These are phyloP conservation scores for Euzetes globulus DNA, from an alignment of 2,888 invertebrate genomes.

Conservation along the genomic window DNA sequence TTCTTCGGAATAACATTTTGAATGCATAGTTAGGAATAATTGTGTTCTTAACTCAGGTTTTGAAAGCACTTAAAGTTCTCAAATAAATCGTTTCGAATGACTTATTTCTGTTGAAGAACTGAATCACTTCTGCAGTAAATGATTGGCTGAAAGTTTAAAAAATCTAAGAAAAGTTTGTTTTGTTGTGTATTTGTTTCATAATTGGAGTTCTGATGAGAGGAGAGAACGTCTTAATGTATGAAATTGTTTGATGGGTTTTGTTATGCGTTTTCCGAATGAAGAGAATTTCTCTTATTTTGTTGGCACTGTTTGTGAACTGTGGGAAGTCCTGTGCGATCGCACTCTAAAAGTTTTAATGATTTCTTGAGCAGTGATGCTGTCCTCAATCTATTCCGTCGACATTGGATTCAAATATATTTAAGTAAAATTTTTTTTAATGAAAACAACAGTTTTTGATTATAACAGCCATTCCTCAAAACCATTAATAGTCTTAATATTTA, in stretches of 20 bases:
- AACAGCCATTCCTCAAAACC: background rate
- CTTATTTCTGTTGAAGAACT: background rate
- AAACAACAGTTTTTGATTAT: conserved; percentile 7
- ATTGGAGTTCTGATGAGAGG: background rate
- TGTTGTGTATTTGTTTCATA: background rate
- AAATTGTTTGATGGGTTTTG: background rate
- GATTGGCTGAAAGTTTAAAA: background rate
- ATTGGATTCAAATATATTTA: background rate
- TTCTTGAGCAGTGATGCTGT: background rate
- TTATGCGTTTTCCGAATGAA: background rate
- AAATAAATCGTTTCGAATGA: background rate
- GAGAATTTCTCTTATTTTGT: background rate
- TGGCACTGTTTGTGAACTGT: background rate
- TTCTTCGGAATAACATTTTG: background rate
- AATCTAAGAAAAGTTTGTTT: background rate
- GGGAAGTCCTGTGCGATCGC: conserved; percentile 3
- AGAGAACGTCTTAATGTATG: background rate
- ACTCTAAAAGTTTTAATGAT: background rate
- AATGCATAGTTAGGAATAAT: conserved; percentile 1
- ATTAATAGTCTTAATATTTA: conserved; percentile 11
- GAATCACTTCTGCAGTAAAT: background rate
- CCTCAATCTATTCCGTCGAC: background rate
- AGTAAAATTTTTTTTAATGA: background rate
- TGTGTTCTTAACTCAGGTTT: background rate
- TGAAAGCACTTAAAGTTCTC: background rate